Evolutionary conservation across 2,113 vertebrate genomes (phyloP), one percentile per base, ranked within the genome.

Genomic region (Menidia beryllina): DNA sequence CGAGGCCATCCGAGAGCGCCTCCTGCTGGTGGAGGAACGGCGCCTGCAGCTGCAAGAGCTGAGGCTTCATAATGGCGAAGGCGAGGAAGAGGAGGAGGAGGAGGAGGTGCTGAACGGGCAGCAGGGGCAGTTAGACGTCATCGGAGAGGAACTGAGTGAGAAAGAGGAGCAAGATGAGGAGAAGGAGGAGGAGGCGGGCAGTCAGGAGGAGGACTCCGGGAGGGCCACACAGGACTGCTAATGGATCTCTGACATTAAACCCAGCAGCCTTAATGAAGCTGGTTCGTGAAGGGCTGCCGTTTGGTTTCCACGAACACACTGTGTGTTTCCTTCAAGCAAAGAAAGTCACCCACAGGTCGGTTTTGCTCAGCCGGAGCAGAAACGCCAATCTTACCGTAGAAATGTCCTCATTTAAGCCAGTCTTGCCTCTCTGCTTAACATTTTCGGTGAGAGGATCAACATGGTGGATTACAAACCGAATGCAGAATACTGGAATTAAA

Each of bases 1-100:
- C 14, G 96, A 99, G 85, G 93, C 92, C 52, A 93, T 98, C 85
- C 94, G 96, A 84, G 97, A 99, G 88, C 96, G 95, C 87, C 96
- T 99, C 92, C 95, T 96, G 88, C 89, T 97, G 83, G 95, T 97
- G 86, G 95, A 95, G 85, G 94, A 97, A 89, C 96, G 95, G 77
- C 95, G 95, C 73, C 93, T 96, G 77, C 95, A 91, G 58, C 74
- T 86, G 69, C 87, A 91, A 62, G 85, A 82, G 55, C 62, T 47
- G 0, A 39, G 77, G 39, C 51, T 82, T 21, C 65, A 57, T 1
- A 34, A 72, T 1, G 50, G 83, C 5, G 50, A 82, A 8, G 82
- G 61, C 1, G 51, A 36, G 19, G 73, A 75, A 11, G 73, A 68
- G 25, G 60, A 65, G 2, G 55, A 36, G 19, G 73, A 75, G 13